phyloP scores from a whole-genome alignment of 2,888 invertebrate genomes.

The Andricus quercusramuli region DNA sequence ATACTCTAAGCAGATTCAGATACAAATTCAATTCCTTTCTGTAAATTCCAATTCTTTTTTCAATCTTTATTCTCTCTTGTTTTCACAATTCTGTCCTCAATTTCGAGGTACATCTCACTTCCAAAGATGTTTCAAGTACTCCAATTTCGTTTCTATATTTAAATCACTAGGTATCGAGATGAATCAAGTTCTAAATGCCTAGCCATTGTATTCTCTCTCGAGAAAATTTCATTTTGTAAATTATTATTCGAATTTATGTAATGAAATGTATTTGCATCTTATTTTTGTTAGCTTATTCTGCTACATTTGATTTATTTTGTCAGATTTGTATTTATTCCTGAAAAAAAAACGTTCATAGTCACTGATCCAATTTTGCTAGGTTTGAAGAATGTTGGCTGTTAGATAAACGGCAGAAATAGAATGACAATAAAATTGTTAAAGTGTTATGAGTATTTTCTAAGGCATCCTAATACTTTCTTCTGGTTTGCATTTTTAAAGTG shows the following conservation, averaged over 20 bases:
- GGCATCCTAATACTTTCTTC: background rate
- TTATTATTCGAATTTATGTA: background rate
- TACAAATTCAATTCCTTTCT: slow-evolving; percentile 71
- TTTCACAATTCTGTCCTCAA: background rate
- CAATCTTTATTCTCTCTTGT: background rate
- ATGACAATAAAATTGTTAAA: background rate
- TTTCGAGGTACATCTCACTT: background rate
- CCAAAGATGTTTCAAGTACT: background rate
- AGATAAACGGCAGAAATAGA: background rate
- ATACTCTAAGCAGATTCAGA: slow-evolving; percentile 74
- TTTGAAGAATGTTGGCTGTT: background rate
- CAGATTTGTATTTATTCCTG: background rate
- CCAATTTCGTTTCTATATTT: slow-evolving; percentile 22
- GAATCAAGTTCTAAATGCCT: slow-evolving; percentile 33
- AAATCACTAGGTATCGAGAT: slow-evolving; percentile 1
- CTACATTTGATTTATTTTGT: background rate
- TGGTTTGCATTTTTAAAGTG: background rate
- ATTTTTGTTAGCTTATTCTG: background rate
- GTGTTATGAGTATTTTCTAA: background rate
- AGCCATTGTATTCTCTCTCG: background rate
- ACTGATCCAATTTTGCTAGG: background rate
- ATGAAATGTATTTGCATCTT: background rate
- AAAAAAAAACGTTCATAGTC: background rate
- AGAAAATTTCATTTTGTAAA: slow-evolving; percentile 12
- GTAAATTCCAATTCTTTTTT: slow-evolving; percentile 63